Conservation (phyloP, 1,140 invertebrate species). For the Leptoteleia sp. region DNA sequence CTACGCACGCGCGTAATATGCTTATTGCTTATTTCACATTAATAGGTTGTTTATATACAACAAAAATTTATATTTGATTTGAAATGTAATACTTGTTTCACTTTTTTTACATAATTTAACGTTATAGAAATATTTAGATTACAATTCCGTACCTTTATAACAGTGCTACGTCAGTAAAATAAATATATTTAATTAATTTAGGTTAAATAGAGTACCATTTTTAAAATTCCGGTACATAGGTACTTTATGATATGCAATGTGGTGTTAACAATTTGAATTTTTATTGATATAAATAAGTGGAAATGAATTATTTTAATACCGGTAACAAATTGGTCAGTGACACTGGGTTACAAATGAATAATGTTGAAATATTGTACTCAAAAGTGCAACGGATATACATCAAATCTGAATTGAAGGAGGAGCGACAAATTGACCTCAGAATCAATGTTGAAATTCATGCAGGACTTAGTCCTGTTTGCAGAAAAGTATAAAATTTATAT, state of each 20-base stretch:
- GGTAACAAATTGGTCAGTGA: conserved; percentile 54
- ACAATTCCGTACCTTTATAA: no score
- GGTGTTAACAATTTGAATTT: no score
- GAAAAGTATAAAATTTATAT: conserved; percentile 72
- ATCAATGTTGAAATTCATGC: conserved; percentile 79
- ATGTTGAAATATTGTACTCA: conserved; percentile 79
- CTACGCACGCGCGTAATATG: no score
- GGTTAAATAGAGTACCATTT: no score
- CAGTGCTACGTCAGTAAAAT: no score
- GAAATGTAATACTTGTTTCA: conserved; percentile 6
- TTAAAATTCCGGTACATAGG: no score
- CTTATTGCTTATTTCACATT: not conserved
- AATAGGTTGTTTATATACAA: conserved; percentile 20
- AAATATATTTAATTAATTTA: no score
- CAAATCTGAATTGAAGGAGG: conserved; percentile 78
- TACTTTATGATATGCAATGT: no score
- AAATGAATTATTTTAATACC: conserved; percentile 43
- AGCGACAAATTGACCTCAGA: conserved; percentile 77
- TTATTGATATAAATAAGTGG: not conserved
- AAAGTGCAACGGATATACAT: conserved; percentile 80
- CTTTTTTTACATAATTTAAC: not conserved
- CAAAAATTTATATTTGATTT: conserved; percentile 25
- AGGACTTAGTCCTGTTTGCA: conserved; percentile 78
- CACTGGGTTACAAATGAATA: conserved; percentile 76
- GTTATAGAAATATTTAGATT: no score